Conservation (phyloP, 2,113 vertebrate species). For the Columba livia region DNA sequence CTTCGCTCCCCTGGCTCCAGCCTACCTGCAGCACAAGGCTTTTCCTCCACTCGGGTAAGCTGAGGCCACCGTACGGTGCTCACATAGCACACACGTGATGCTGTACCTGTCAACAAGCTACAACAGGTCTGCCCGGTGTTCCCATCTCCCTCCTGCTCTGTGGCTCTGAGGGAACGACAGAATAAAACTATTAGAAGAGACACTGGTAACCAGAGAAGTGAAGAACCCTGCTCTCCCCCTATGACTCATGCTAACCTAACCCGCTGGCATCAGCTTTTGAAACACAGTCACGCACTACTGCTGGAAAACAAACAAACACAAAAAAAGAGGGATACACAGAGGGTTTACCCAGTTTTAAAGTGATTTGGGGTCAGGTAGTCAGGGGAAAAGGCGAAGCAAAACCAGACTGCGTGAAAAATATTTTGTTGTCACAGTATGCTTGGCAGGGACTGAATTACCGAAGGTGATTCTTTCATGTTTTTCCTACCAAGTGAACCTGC, state of each 20-base stretch:
- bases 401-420: not conserved
- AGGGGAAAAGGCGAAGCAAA: not conserved
- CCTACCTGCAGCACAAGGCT: not conserved
- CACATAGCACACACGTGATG: accelerated
- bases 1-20: not conserved
- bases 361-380: not conserved
- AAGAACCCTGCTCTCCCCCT: not conserved
- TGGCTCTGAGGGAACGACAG: not conserved
- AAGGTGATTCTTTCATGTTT: too few species aligned
- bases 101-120: not conserved
- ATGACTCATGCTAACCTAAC: too few species aligned
- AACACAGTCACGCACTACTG: accelerated
- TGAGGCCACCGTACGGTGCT: not conserved
- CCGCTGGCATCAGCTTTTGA: not conserved
- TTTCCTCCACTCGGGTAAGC: not conserved
- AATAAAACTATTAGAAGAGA: not conserved
- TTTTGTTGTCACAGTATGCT: too few species aligned
- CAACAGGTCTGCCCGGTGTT: not conserved
- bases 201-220: not conserved
- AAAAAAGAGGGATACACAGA: not conserved
- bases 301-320: not conserved
- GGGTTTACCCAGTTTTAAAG: not conserved
- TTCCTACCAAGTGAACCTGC: too few species aligned
- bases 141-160: accelerated
- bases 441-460: too few species aligned